phyloP scores from a whole-genome alignment of 2,797 vertebrate species.

The Morus bassanus region DNA sequence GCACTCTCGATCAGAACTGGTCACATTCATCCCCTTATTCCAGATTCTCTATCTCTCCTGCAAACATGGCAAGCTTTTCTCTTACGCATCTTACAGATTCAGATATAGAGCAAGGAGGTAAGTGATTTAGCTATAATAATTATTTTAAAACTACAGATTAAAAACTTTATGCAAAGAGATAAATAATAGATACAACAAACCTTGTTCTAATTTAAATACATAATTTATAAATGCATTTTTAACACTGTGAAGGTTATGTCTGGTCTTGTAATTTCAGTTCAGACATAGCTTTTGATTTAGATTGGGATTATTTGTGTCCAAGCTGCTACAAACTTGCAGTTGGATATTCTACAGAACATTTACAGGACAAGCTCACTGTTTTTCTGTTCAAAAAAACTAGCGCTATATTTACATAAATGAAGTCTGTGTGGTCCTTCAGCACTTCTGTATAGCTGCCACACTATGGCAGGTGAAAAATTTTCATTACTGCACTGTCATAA shows the following conservation, averaged over 20 bases:
- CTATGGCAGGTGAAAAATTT: neutral
- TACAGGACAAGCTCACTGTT: neutral
- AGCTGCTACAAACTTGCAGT: neutral
- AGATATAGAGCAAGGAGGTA: constrained; percentile 93
- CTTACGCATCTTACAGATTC: constrained; percentile 92
- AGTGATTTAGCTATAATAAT: constrained; percentile 50
- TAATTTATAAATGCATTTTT: neutral
- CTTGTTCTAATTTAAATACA: neutral
- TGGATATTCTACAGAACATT: neutral
- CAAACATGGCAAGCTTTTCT: constrained; percentile 94
- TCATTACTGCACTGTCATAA: neutral
- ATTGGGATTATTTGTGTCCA: neutral
- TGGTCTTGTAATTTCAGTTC: neutral
- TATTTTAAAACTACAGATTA: neutral
- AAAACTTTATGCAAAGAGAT: neutral
- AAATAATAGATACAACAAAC: neutral
- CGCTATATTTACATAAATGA: neutral
- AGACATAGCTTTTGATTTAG: neutral
- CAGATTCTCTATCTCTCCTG: constrained; percentile 95
- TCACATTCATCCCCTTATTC: constrained; percentile 81
- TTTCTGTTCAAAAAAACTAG: neutral
- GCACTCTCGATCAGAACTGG: constrained; percentile 84
- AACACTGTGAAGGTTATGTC: neutral
- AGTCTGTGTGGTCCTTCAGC: neutral
- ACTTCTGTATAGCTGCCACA: neutral